Evolutionary conservation across 2,113 vertebrate species (phyloP), one percentile per base, ranked within the genome.

Genomic region (Microtus pennsylvanicus): DNA sequence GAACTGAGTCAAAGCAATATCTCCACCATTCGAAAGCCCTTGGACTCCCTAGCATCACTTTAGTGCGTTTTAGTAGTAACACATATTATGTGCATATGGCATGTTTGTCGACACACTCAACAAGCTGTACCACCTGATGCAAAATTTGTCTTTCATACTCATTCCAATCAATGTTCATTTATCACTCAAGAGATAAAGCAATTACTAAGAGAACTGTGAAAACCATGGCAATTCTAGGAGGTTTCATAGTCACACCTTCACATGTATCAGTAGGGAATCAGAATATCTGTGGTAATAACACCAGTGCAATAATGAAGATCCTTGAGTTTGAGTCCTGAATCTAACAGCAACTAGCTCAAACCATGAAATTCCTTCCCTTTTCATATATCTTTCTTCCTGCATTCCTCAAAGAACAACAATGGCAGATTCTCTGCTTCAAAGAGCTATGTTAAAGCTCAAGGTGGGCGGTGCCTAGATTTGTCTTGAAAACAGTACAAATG

Each of bases 401-500:
- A 21, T 92, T 30, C 78, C 77, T 92, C 87, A 45, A 28, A 28
- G 63, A 22, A 9, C 2, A 74, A 89, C 10, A 21, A 24, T 16
- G 52, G 75, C 52, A 38, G 28, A 55, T 45, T 72, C 86, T 28
- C 52, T 90, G 3, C 16, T 86, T 89, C 77, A 55, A 61, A 28
- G 11, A 3, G 30, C 38, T 45, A 3, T 38, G n/a, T 7, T n/a
- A 94, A 74, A 89, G 47, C 9, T 45, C 28, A 82, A 38, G 28
- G 50, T 2, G 70, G 30, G 47, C 7, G 24, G 45, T 35, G 19
- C 9, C 22, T 13, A 93, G 4, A 42, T 58, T 50, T 69, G 19
- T 61, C 70, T 77, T 93, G 83, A 82, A 96, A 94, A 97, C 38
- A 67, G 28, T 35, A 55, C 11, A 72, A 26, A 81, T 17, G 3